Base-by-base conservation (phyloP, 2,888 invertebrate genomes). In the Ptychoptera contaminata region DNA sequence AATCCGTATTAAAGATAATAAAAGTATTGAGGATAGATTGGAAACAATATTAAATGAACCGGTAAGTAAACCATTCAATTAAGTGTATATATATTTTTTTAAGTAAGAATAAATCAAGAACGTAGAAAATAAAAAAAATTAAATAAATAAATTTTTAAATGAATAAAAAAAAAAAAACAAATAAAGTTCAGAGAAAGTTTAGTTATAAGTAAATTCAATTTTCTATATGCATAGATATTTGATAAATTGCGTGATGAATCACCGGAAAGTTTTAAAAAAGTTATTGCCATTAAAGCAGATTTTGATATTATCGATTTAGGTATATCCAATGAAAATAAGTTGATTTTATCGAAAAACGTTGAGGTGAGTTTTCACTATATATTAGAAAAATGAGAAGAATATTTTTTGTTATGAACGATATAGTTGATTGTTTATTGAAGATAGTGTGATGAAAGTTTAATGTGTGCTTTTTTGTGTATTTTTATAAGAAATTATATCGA, bases 251-350 rank as follows among this genome's bases (percentile, higher is more conserved):
- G 70, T 41, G 55, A 57, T 2, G 63, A 68, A 43, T 55, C 60
- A 29, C 71, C 73, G 1, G 58, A 62, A 12, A 53, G 59, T 35
- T 58, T 73, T 43, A 54, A 62, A 16, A 79, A 79, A 60, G 59
- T 81, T 45, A 65, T 71, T 47, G 70, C 74, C 4, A 65, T 81
- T 39, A 56, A 55, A 47, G 73, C 72, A n/a, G 69, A 76, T 58
- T 65, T 66, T 36, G 58, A 59, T 39, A 55, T 61, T 40, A 65
- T 68, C 41, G 68, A 68, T 44, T 60, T 77, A 48, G 71, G 68
- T 49, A 58, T 72, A 45, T 52, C 60, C 30, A 49, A 57, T 30
- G 49, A 58, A 36, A 69, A 69, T 51, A 62, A 67, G 49, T 60
- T 58, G 45, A 52, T 64, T 48, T 54, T 72, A 43, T 62, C 62